Conservation (phyloP, 2,888 invertebrate species). For the Diachrysia chrysitis region DNA sequence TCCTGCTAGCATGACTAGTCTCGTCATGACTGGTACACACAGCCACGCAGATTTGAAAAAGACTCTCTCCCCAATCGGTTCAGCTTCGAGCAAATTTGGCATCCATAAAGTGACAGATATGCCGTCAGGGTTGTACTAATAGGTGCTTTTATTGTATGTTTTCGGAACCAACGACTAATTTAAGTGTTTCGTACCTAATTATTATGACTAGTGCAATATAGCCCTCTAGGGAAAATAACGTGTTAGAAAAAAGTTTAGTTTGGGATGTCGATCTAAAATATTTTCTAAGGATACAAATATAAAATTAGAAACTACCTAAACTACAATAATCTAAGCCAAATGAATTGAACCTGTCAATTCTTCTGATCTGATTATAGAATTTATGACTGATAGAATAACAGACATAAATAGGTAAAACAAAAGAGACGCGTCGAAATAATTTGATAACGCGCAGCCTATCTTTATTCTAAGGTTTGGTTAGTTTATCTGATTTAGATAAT, state of each 20-base stretch:
- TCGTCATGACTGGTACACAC: slow-evolving; percentile 82
- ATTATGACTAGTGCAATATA: slow-evolving; percentile 86
- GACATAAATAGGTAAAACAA: too few species aligned
- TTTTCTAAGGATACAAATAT: background rate
- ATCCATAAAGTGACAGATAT: slow-evolving; percentile 92
- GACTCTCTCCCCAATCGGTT: slow-evolving; percentile 80
- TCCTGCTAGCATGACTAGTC: slow-evolving; percentile 85
- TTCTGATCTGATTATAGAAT: background rate
- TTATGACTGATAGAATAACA: background rate
- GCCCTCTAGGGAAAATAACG: slow-evolving; percentile 64
- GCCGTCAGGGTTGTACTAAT: slow-evolving; percentile 92
- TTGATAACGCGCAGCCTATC: background rate
- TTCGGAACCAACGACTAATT: slow-evolving; percentile 87
- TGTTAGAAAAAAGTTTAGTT: slow-evolving; percentile 48
- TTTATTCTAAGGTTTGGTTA: background rate
- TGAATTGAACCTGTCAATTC: background rate
- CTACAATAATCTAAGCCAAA: background rate
- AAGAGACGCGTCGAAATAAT: background rate
- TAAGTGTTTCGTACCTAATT: slow-evolving; percentile 82
- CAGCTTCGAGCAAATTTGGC: slow-evolving; percentile 78
- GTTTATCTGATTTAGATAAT: slow-evolving; percentile 1
- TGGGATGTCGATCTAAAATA: slow-evolving; percentile 28
- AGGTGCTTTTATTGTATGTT: slow-evolving; percentile 58
- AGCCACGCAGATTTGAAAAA: slow-evolving; percentile 85
- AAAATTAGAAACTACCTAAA: background rate